A percentile compares a stretch with the other conserved stretches of the same genome.
These are phyloP conservation scores for Euplexia lucipara DNA, from an alignment of 2,888 invertebrate genomes.

Conservation along the genomic window DNA sequence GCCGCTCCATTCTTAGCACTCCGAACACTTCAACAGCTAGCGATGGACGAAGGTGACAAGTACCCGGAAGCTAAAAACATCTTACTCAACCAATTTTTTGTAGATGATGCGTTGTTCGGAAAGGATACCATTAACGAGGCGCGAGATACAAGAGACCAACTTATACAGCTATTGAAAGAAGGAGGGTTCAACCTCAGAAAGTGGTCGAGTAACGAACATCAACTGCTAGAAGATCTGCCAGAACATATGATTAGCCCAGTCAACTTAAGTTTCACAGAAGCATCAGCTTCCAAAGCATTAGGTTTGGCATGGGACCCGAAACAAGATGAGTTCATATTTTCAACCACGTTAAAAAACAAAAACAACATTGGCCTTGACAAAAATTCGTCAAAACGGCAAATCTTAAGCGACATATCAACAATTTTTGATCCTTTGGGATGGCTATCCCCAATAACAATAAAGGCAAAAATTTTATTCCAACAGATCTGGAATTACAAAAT, in stretches of 20 bases:
- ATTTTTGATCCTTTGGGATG: slow-evolving; percentile 7
- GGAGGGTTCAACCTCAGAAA: too few relatives aligned
- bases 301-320: slow-evolving; percentile 4
- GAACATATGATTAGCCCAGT: slow-evolving; percentile 7
- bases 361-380: not conserved
- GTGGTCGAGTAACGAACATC: too few relatives aligned
- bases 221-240: slow-evolving; percentile 1
- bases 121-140: slow-evolving; percentile 5
- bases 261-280: slow-evolving; percentile 9
- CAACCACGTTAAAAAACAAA: not conserved
- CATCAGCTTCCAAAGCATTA: not conserved
- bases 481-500: slow-evolving; percentile 4
- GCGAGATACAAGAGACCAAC: slow-evolving; percentile 4
- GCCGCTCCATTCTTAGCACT: not conserved
- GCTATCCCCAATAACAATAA: slow-evolving; percentile 8
- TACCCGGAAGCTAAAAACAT: slow-evolving; percentile 15
- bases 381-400: not conserved
- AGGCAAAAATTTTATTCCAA: slow-evolving; percentile 4
- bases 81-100: slow-evolving; percentile 7
- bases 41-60: slow-evolving; percentile 6
- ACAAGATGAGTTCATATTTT: slow-evolving; percentile 5
- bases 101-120: slow-evolving; percentile 20
- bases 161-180: too few relatives aligned
- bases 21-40: not conserved
- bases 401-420: slow-evolving; percentile 9